A percentile compares a stretch with the other conserved stretches of the same genome.
These are phyloP conservation scores for Anaspis maculata DNA, from an alignment of 2,888 invertebrate species.

Conservation along the genomic window DNA sequence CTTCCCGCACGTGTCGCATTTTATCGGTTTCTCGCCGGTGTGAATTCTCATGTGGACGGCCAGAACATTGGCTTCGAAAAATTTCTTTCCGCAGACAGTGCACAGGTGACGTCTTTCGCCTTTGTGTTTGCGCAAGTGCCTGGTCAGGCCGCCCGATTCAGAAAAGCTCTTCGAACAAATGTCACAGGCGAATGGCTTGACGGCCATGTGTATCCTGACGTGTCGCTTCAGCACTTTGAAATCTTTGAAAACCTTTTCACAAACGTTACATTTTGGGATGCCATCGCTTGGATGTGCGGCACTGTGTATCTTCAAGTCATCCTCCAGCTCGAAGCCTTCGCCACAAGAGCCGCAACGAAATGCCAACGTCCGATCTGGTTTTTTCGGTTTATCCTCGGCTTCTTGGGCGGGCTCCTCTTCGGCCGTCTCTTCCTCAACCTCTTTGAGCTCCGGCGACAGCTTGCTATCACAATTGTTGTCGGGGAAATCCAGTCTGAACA, in stretches of 20 bases:
- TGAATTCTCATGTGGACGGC: constrained; percentile 33
- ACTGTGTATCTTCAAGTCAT: constrained; percentile 29
- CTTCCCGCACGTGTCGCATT: constrained; percentile 29
- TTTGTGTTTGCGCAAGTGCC: constrained; percentile 32
- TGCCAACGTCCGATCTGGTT: constrained; percentile 6
- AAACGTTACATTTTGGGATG: constrained; percentile 27
- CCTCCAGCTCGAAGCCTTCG: constrained; percentile 26
- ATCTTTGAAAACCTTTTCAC: constrained; percentile 29
- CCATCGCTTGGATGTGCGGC: constrained; percentile 28
- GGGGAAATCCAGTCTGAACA: constrained; percentile 16
- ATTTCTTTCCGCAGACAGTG: constrained; percentile 32
- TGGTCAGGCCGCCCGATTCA: constrained; percentile 33
- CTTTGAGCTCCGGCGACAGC: background rate
- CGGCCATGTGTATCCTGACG: constrained; percentile 30
- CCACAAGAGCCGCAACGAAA: constrained; percentile 25
- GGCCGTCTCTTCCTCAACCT: background rate
- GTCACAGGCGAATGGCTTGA: constrained; percentile 31
- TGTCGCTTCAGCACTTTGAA: constrained; percentile 31
- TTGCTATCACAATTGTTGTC: constrained; percentile 10
- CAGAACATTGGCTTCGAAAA: constrained; percentile 34
- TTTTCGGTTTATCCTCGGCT: constrained; percentile 1
- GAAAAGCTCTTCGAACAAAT: constrained; percentile 30
- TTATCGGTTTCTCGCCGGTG: constrained; percentile 34
- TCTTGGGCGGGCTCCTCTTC: background rate
- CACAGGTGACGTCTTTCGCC: constrained; percentile 35